phyloP scores from a whole-genome alignment of 2,797 vertebrate species.

The Lycodopsis pacificus region DNA sequence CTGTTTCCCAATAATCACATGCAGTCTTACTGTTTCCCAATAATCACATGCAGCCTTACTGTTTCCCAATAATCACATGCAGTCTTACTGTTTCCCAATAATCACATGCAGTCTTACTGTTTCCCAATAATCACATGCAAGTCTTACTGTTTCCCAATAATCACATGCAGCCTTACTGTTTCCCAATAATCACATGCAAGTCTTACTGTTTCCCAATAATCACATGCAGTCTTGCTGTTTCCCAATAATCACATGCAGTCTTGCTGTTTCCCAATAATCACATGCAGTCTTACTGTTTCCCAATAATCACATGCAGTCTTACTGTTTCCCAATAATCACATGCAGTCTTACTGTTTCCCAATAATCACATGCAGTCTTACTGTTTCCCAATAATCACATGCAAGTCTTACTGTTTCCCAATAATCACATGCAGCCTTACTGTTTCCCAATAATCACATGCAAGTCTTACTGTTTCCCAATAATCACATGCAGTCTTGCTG shows the following conservation, averaged over 20 bases:
- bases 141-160: slow-evolving; percentile 11
- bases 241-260: neutral
- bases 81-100: slow-evolving; percentile 6
- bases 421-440: slow-evolving; percentile 2
- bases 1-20: neutral
- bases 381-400: slow-evolving; percentile 4
- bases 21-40: slow-evolving; percentile 7
- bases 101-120: slow-evolving; percentile 2
- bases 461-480: neutral
- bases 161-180: neutral
- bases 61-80: neutral
- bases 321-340: slow-evolving; percentile 11
- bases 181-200: neutral
- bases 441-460: slow-evolving; percentile 1
- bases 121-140: neutral
- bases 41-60: slow-evolving; percentile 7
- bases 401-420: neutral
- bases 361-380: neutral
- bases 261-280: slow-evolving; percentile 13
- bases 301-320: neutral
- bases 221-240: neutral
- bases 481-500: slow-evolving; percentile 1
- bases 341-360: neutral
- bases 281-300: neutral
- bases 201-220: slow-evolving; percentile 14